Base-by-base conservation (phyloP, 1,140 invertebrate genomes). In the Micrasema minimum region DNA sequence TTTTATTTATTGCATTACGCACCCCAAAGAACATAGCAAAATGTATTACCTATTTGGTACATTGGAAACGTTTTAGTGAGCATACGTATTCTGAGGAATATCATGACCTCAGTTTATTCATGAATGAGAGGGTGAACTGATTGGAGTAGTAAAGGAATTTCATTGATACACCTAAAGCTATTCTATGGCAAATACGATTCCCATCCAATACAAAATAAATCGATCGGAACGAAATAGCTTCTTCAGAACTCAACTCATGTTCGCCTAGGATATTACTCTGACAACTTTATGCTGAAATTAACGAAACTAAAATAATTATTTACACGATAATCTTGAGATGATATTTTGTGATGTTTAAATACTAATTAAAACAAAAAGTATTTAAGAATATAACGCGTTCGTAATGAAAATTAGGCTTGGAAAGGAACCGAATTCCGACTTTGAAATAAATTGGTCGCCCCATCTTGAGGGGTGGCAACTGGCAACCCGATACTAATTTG, bases 171-270 rank as follows among this genome's bases (percentile, higher is more conserved):
- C 3, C 48, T 7, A 7, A 31, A 31, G 26, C 26, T 7, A 31
- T 12, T 74, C 18, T 65, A 71, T 71, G 59, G 69, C 50, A 72
- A 59, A 75, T 50, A 71, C 72, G 72, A 70, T 75, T 75, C 72
- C 67, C 66, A 50, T 66, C 48, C 62, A 64, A 72, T 75, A 72
- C 51, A 75, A 75, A 72, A 62, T 72, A 75, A 72, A 75, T 75
- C 73, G 73, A 72, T 72, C 70, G 73, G 62, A 70, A 59, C 73
- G 73, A 75, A 75, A 66, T 46, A 62, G 59, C 55, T 2, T 59
- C 55, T 59, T 59, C 37, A 37, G 31, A 55, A 59, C 35, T 59
- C 35, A 1, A 16, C 26, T 11, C 35, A 22, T 35, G 35, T 20
- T 41, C 37, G 35, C 55, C 55, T 12, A 2, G 31, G 37, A 22